Percentiles rank a stretch among this genome's conserved stretches.
These are phyloP conservation scores for Trissonchulus sp. DNA, from an alignment of 2,888 invertebrate genomes.

Conservation along the genomic window DNA sequence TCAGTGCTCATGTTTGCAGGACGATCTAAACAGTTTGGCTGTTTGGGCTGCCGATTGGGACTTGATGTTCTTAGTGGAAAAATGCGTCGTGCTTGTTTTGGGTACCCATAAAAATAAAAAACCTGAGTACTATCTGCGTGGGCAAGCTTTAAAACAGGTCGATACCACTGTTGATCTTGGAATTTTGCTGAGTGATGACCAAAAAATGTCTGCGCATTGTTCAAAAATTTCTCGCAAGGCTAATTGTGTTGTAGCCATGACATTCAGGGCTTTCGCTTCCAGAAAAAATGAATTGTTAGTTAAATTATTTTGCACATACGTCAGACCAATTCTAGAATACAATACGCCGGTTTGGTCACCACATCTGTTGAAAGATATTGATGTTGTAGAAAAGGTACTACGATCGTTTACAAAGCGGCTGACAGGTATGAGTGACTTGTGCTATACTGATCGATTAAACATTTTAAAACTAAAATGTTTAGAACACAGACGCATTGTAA, in stretches of 20 bases:
- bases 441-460: neutral
- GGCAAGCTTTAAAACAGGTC: neutral
- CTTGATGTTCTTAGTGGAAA: neutral
- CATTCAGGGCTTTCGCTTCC: neutral
- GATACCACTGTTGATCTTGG: neutral
- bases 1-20: neutral
- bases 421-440: too few relatives aligned
- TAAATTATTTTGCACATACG: too few relatives aligned
- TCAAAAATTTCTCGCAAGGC: slow-evolving; percentile 5
- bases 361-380: too few relatives aligned
- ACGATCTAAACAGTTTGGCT: neutral
- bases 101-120: neutral
- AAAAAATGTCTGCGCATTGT: neutral
- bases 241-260: neutral
- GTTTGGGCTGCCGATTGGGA: neutral
- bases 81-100: neutral
- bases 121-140: too few relatives aligned
- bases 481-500: slow-evolving; percentile 1
- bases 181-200: too few relatives aligned
- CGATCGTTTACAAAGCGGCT: neutral
- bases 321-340: too few relatives aligned
- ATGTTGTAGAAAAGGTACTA: neutral
- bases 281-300: neutral
- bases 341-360: too few relatives aligned
- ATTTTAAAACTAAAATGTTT: neutral